phyloP scores from a whole-genome alignment of 2,797 vertebrate genomes.

The Cephalopachus bancanus region DNA sequence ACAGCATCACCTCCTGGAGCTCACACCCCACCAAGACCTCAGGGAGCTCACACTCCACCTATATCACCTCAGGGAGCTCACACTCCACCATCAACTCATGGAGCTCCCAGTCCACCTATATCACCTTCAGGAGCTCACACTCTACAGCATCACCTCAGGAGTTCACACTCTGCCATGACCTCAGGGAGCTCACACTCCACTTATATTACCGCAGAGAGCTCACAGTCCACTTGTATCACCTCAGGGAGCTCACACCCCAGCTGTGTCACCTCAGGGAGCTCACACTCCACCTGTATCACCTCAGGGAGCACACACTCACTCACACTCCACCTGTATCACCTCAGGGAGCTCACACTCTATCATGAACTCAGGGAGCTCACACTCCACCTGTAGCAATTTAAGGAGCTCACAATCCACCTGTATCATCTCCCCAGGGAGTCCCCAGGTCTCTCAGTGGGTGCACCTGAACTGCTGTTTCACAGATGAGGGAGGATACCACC shows the following conservation, averaged over 20 bases:
- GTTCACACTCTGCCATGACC: not conserved
- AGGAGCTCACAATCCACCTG: not conserved
- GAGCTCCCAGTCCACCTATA: not conserved
- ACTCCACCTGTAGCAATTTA: not conserved
- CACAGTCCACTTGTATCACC: not conserved
- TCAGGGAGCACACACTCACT: not conserved
- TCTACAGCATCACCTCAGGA: not conserved
- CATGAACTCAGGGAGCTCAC: not conserved
- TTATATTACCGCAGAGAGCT: not conserved
- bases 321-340: not conserved
- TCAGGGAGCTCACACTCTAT: not conserved
- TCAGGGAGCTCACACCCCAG: not conserved
- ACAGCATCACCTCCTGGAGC: not conserved
- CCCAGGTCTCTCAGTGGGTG: not conserved
- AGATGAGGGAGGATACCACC: not conserved
- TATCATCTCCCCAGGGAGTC: not conserved
- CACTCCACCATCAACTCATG: too few species aligned
- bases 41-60: too few species aligned
- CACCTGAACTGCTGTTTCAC: not conserved
- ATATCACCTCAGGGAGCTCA: not conserved
- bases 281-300: not conserved
- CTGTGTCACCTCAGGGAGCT: not conserved
- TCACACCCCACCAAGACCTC: not conserved
- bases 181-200: not conserved
- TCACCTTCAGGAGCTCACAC: not conserved